Base-by-base conservation (phyloP, 1,140 invertebrate species). In the Ditylenchus dipsaci region DNA sequence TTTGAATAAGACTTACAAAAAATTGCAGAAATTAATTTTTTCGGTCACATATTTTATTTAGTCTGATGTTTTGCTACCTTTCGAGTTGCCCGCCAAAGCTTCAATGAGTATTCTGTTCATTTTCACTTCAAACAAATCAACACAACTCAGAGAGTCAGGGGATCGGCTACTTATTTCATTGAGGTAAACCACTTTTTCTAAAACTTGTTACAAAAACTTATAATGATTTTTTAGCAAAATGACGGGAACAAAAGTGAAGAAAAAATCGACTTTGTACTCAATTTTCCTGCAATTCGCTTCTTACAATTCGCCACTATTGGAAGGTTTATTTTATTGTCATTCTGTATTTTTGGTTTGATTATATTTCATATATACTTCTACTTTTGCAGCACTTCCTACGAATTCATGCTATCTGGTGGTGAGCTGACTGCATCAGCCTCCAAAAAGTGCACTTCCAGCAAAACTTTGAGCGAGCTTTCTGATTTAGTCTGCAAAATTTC, bases 381-480 rank as follows among this genome's bases (percentile, higher is more conserved):
- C 3, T 30, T 70, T 42, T 62, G 70, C 63, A 77, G 72, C 49
- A 64, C 77, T 23, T 72, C 69, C 11, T 79, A 71, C 53, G 67
- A 66, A 7, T 57, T 64, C 13, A 63, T 79, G 38, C 19, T 79
- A 15, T 38, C 49, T 8, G 65, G 69, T 38, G 77, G 68, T 33
- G 76, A 78, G 23, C 69, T 78, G 13, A 57, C 68, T 56, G 58
- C 43, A 45, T 65, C 64, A 0, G 65, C 73, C 7, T 62, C 65
- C 38, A 56, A 57, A 21, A 65, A 68, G 26, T 56, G 67, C n/a
- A 29, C 47, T 1, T 67, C 75, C 13, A 59, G 60, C 0, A 38
- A 66, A 29, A 42, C 73, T n/a, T 66, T 79, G 21, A 61, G 65
- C 13, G 64, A 49, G n/a, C 49, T 75, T 7, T 30, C 76, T 15